Percentiles rank a stretch among this genome's conserved stretches.
These are phyloP conservation scores for Eunapius fragilis DNA, from an alignment of 37 sponge, comb jelly and placozoan species.

Conservation along the genomic window DNA sequence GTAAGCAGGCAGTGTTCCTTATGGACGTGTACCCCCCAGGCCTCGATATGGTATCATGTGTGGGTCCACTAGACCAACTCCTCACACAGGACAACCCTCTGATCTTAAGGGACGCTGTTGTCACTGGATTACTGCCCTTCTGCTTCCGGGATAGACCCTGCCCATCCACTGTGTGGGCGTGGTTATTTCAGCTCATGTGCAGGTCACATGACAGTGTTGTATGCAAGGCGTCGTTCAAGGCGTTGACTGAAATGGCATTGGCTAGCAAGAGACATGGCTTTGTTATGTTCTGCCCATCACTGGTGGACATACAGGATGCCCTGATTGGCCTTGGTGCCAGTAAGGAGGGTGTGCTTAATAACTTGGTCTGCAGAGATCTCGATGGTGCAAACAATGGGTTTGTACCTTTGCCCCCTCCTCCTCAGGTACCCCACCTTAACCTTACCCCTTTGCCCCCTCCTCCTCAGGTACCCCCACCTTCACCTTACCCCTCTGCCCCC, in stretches of 20 bases:
- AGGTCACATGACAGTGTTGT: slow-evolving; percentile 24
- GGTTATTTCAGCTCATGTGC: slow-evolving; percentile 48
- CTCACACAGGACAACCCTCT: not conserved
- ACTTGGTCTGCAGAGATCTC: not conserved
- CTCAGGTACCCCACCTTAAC: not conserved
- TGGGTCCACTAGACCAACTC: not conserved
- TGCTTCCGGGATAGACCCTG: slow-evolving; percentile 19
- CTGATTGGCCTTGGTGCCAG: slow-evolving; percentile 19
- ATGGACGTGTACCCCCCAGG: slow-evolving; percentile 27
- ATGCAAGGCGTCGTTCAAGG: not conserved
- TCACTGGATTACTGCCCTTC: not conserved
- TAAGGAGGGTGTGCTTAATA: not conserved
- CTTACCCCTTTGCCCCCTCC: not conserved
- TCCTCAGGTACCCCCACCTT: no score
- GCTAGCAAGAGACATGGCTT: not conserved
- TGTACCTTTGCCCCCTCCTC: not conserved
- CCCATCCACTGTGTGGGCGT: slow-evolving; percentile 14
- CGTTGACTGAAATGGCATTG: not conserved
- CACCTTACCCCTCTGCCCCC: no score
- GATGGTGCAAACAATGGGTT: not conserved
- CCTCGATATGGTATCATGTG: not conserved
- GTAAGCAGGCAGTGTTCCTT: slow-evolving; percentile 6
- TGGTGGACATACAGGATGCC: not conserved
- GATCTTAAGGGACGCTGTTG: not conserved
- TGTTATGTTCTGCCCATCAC: not conserved